These are phyloP conservation scores for Hymenochirus boettgeri DNA, from an alignment of 2,113 vertebrate species.

Conservation along the genomic window DNA sequence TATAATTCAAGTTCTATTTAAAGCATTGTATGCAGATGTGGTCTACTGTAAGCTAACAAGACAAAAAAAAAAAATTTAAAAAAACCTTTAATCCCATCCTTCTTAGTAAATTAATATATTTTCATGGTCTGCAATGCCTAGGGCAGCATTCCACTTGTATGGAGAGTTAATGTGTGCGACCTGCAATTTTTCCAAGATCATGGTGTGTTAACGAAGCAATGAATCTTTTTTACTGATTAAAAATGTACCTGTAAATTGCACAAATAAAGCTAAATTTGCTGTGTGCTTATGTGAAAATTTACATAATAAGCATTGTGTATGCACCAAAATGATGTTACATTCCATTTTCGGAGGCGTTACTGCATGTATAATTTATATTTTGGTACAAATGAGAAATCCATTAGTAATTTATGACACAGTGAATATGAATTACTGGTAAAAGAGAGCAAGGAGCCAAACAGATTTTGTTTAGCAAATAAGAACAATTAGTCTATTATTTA, in stretches of 20 bases:
- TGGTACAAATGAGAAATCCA: no score
- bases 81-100: constrained; percentile 40
- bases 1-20: constrained; percentile 28
- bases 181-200: constrained; percentile 37
- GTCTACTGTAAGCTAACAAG: constrained; percentile 38
- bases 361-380: no score
- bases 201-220: constrained; percentile 38
- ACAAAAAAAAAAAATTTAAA: no score
- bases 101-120: constrained; percentile 40
- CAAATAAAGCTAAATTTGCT: no score
- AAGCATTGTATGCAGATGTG: constrained; percentile 21
- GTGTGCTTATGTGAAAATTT: no score
- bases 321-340: no score
- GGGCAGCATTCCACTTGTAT: constrained; percentile 36
- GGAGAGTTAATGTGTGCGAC: constrained; percentile 24
- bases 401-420: no score
- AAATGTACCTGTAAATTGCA: constrained; percentile 25
- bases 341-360: no score
- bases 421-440: no score
- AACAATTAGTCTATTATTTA: not conserved
- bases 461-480: not conserved
- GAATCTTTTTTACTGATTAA: constrained; percentile 33
- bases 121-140: constrained; percentile 37
- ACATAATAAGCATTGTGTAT: no score
- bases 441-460: not conserved